Evolutionary conservation across 2,113 vertebrate genomes (phyloP).

Genomic region (Tinamus guttatus): DNA sequence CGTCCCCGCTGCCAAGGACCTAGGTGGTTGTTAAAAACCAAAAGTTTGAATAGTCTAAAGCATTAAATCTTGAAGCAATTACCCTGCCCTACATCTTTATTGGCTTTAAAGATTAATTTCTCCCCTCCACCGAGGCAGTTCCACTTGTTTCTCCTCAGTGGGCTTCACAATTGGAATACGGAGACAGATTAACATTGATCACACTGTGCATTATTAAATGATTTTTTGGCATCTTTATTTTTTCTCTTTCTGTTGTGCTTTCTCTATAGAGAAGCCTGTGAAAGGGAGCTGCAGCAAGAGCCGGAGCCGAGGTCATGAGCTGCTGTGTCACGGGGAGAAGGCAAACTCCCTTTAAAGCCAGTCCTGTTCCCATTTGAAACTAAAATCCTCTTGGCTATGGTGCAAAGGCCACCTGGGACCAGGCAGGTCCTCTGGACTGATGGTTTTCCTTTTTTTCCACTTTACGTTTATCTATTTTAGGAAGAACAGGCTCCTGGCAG

Average conservation of each 20-base stretch:
- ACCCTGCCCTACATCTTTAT: not conserved
- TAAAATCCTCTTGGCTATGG: too few relatives aligned
- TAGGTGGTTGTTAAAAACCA: not conserved
- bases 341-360: not conserved
- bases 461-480: not conserved
- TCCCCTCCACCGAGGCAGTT: not conserved
- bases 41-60: not conserved
- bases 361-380: not conserved
- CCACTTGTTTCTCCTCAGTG: not conserved
- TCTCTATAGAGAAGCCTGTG: not conserved
- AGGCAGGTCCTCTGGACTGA: not conserved
- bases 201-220: rapidly evolving
- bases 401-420: not conserved
- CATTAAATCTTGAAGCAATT: not conserved
- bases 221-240: not conserved
- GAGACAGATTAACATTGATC: constrained; percentile 26
- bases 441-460: not conserved
- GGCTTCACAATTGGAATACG: not conserved
- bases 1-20: not conserved
- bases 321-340: not conserved
- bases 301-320: not conserved
- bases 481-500: not conserved
- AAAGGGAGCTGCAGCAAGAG: not conserved
- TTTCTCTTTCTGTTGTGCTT: not conserved
- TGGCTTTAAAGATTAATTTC: constrained; percentile 28